Base-by-base conservation (phyloP, 2,113 vertebrate species). In the Epinephelus lanceolatus region DNA sequence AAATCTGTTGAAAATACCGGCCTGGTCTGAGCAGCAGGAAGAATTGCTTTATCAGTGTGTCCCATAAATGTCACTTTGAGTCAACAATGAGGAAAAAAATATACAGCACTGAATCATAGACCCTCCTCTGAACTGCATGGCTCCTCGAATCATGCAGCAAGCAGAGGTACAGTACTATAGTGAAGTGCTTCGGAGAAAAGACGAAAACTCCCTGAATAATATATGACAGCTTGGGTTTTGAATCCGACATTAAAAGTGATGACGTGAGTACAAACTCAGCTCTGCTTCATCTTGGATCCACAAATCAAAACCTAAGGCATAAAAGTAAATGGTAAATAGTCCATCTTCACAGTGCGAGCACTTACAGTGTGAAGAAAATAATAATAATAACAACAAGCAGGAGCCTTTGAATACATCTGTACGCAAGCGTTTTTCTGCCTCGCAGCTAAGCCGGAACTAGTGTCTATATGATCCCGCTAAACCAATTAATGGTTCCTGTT, bases 401-500 rank as follows among this genome's bases (percentile, higher is more conserved):
- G 74, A 75, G 83, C 62, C 78, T 88, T 85, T 92, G 81, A 92
- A 92, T 81, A 30, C 67, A 69, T 91, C 55, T 84, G 65, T 91
- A 92, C 69, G 74, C 76, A 81, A 86, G 75, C 82, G 71, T 37
- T 92, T 88, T 90, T 93, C 82, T 78, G 74, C 88, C 91, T 91
- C 37, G 77, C 81, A 88, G 93, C 89, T 76, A 94, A 94, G 90
- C 87, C 78, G 70, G 81, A 93, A 93, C 91, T 87, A 75, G 83
- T 86, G 88, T 92, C 84, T 87, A 91, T 92, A 87, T 72, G 88
- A 94, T 94, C 87, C 92, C 73, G 80, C 91, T 94, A 95, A 96
- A 95, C 90, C 93, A 94, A 95, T 95, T 94, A 95, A 94, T 94
- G 93, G 88, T 91, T 94, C 88, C 90, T 90, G 91, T 92, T 95